Evolutionary conservation across 2,113 vertebrate species (phyloP).

Genomic region (Dipodomys merriami): DNA sequence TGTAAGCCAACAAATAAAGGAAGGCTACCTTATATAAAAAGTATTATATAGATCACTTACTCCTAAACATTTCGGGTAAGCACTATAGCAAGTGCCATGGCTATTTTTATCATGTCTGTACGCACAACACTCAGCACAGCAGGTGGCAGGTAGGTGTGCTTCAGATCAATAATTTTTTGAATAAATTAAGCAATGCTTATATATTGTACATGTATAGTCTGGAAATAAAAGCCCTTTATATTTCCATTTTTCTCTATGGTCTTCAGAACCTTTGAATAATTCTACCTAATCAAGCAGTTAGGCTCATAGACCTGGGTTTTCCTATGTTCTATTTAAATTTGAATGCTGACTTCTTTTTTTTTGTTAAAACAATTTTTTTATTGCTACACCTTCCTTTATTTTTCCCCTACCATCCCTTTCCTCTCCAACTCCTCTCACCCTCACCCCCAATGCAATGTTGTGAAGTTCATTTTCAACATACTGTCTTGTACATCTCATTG

Average conservation of each 20-base stretch:
- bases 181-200: not conserved
- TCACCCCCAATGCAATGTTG: too few species aligned
- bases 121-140: not conserved
- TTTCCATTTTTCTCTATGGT: not conserved
- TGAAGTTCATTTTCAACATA: too few species aligned
- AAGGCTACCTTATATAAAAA: not conserved
- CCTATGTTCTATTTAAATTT: not conserved
- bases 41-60: not conserved
- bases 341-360: not conserved
- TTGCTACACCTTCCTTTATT: too few species aligned
- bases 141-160: too few species aligned
- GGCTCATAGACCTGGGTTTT: not conserved
- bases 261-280: not conserved
- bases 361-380: too few species aligned
- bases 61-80: not conserved
- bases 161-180: not conserved
- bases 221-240: not conserved
- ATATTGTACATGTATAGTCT: not conserved
- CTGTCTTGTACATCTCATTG: too few species aligned
- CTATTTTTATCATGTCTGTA: not conserved
- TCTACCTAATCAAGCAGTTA: not conserved
- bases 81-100: not conserved
- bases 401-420: too few species aligned
- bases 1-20: not conserved
- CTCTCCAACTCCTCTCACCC: too few species aligned